Conservation (phyloP, 2,888 invertebrate genomes). For the Drosophila anomalata region DNA sequence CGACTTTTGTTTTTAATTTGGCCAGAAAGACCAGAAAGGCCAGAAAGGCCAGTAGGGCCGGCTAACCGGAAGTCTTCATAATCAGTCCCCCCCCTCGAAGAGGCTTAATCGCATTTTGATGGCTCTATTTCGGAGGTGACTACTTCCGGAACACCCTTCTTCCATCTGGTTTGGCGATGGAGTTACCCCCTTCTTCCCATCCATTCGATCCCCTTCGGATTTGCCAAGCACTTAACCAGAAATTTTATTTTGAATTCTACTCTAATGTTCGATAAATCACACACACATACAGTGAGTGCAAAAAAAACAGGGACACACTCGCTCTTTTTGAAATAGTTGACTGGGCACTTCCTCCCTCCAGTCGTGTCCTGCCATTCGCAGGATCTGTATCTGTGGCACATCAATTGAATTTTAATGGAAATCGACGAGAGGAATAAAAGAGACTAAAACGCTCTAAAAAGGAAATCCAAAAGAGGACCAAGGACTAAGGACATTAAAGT, state of each 20-base stretch:
- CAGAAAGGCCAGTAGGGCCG: conserved; percentile 20
- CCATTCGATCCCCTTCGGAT: conserved; percentile 19
- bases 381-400: conserved; percentile 55
- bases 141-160: no score
- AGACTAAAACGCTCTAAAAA: conserved; percentile 76
- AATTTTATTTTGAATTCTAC: conserved; percentile 77
- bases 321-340: conserved; percentile 58
- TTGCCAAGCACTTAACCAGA: conserved; percentile 81
- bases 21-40: conserved; percentile 21
- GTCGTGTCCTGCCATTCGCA: neutral
- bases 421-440: conserved; percentile 80
- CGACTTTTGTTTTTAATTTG: conserved; percentile 77
- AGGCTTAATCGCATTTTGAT: conserved; percentile 76
- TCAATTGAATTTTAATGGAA: conserved; percentile 81
- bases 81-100: conserved; percentile 36
- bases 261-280: conserved; percentile 78
- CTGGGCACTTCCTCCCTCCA: conserved; percentile 51
- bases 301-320: conserved; percentile 16
- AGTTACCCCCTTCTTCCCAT: no score
- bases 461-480: conserved; percentile 15
- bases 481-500: conserved; percentile 4
- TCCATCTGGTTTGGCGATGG: no score
- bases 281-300: conserved; percentile 39
- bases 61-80: conserved; percentile 47
- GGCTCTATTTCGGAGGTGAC: conserved; percentile 44